These are phyloP conservation scores for Agapostemon virescens DNA, from an alignment of 2,888 invertebrate species.

Conservation along the genomic window DNA sequence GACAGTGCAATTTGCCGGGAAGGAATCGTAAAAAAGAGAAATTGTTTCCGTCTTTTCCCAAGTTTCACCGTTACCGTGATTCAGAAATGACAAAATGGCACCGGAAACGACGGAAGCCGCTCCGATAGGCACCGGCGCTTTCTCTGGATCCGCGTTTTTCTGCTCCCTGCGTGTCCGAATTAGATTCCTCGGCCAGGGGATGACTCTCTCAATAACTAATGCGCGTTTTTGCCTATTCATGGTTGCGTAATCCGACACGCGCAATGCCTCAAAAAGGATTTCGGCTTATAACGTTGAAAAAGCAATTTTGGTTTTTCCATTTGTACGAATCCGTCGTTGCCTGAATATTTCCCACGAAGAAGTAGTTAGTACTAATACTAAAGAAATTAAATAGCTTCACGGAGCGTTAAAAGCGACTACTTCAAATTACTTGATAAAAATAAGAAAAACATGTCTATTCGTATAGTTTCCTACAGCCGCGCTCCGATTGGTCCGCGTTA, in stretches of 20 bases:
- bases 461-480: too few relatives aligned
- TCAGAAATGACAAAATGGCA: conserved; percentile 61
- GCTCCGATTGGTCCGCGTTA: too few relatives aligned
- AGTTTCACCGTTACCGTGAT: conserved; percentile 57
- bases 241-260: conserved; percentile 15
- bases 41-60: conserved; percentile 50
- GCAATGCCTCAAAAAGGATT: background rate
- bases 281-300: too few relatives aligned
- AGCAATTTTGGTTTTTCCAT: too few relatives aligned
- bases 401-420: too few relatives aligned
- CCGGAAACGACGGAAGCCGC: conserved; percentile 49
- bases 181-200: background rate
- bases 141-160: conserved; percentile 61
- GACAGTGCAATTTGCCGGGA: conserved; percentile 23
- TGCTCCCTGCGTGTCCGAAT: conserved; percentile 28
- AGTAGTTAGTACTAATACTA: too few relatives aligned
- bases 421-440: too few relatives aligned
- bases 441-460: too few relatives aligned
- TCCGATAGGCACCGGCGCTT: conserved; percentile 59
- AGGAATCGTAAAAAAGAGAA: conserved; percentile 48
- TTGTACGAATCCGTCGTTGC: too few relatives aligned
- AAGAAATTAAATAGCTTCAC: too few relatives aligned
- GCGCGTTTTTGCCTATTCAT: background rate
- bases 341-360: too few relatives aligned
- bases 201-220: conserved; percentile 2